Evolutionary conservation across 2,797 vertebrate genomes (phyloP).

Genomic region (Pseudochirops cupreus): DNA sequence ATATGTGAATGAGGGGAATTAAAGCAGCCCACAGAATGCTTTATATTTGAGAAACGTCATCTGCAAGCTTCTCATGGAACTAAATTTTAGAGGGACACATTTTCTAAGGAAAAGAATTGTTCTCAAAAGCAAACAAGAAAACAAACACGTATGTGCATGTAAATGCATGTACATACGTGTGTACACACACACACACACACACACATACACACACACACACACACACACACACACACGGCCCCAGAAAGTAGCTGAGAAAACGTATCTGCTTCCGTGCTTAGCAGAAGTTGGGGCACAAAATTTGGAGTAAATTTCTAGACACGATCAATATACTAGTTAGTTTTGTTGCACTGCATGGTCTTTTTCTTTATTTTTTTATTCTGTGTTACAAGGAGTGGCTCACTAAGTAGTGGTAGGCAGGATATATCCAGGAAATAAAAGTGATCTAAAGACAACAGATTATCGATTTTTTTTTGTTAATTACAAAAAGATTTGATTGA

Average conservation of each 20-base stretch:
- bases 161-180: background rate
- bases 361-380: background rate
- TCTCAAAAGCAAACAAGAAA: conserved; percentile 27
- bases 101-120: background rate
- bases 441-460: background rate
- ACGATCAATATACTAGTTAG: background rate
- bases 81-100: background rate
- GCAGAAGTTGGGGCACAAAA: background rate
- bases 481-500: background rate
- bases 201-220: background rate
- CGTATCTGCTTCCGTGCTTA: background rate
- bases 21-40: background rate
- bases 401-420: background rate
- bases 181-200: too few species aligned
- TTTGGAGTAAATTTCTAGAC: background rate
- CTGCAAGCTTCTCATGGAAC: background rate
- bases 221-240: background rate
- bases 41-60: conserved; percentile 25
- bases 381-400: background rate
- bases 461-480: too few species aligned
- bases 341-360: background rate
- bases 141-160: background rate
- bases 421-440: background rate
- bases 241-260: background rate
- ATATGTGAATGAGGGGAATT: background rate